Evolutionary conservation across 2,113 vertebrate genomes (phyloP), one percentile per base, ranked within the genome.

Genomic region (Sylvilagus bachmani): DNA sequence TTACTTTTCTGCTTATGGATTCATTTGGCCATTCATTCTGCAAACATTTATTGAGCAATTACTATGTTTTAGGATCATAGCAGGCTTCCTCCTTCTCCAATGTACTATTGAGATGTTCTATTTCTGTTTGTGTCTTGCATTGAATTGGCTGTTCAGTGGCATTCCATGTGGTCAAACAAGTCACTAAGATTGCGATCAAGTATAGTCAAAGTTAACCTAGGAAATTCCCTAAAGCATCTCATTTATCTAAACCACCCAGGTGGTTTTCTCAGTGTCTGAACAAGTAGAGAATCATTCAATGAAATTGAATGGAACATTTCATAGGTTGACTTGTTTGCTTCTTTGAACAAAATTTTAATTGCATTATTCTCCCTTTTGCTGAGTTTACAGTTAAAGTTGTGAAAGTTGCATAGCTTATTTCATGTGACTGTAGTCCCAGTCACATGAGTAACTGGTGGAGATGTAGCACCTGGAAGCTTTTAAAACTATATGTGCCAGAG

Each of bases 211-310:
- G 67, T 82, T 96, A 83, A 93, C 21, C 49, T 58, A 74, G 22
- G 96, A 96, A 97, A 70, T n/a, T 62, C 36, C 22, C 74, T 61
- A 69, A 89, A 66, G 53, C 44, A 44, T 44, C 44, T 44, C 73
- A 69, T 80, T 74, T 94, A 44, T 61, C 51, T 70, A 75, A 67
- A 25, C 33, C 49, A 53, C 49, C 53, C n/a, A 85, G 24, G 66
- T n/a, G 58, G 2, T n/a, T 94, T 91, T 80, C 58, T 89, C 33
- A 53, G 29, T 3, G 31, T 92, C 38, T 51, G 61, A 70, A 31
- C 53, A 53, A 29, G 70, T 3, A 29, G 80, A 58, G 16, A 69
- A 64, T 69, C 70, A 33, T 9, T 85, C 7, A 10, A 84, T 55
- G 21, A 64, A 74, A 36, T 55, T 62, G 38, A 79, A 75, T 62